Evolutionary conservation across 1,140 invertebrate genomes (phyloP), one percentile per base, ranked within the genome.

Genomic region (Neodiprion pinetum): DNA sequence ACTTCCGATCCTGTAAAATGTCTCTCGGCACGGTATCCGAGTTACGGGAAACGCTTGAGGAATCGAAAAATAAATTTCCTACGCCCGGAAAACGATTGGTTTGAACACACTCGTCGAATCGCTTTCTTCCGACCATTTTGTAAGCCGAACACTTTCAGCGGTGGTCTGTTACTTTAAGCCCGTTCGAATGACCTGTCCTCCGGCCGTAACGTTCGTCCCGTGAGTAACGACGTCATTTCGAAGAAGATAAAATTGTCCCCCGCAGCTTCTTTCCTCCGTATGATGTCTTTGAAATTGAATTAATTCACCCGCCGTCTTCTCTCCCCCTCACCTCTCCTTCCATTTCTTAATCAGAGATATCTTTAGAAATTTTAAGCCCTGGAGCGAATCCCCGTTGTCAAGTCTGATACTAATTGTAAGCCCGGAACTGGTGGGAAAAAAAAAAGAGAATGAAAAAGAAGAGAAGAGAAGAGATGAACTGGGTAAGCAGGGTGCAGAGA

Each of bases 201-300:
- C 53, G 53, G 53, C 53, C 9, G 8, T 61, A 61, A 61, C 53
- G 53, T 61, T 61, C 53, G n/a, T 14, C 11, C 53, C n/a, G 53
- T 14, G 53, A 61, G 53, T 61, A 61, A 61, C 53, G 53, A 61
- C 53, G 53, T 61, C 53, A 61, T 61, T 61, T 61, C 53, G 53
- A 61, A 14, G 53, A 61, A 17, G 53, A 61, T 61, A 61, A 61
- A 61, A 61, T 61, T 61, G 53, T 61, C 53, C 53, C 53, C n/a
- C 53, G 53, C 28, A 40, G 28, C 28, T 40, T 40, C 5, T 61
- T 61, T 9, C 53, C n/a, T 61, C n/a, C 53, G 11, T 17, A 61
- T 61, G 53, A 61, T 61, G 5, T 17, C 11, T 17, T 61, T 61
- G 53, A 17, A 61, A 61, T 61, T 9, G 53, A 61, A 61, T 61